A percentile compares a stretch with the other conserved stretches of the same genome.
These are phyloP conservation scores for Microtus californicus DNA, from an alignment of 2,797 vertebrate species.

Conservation along the genomic window DNA sequence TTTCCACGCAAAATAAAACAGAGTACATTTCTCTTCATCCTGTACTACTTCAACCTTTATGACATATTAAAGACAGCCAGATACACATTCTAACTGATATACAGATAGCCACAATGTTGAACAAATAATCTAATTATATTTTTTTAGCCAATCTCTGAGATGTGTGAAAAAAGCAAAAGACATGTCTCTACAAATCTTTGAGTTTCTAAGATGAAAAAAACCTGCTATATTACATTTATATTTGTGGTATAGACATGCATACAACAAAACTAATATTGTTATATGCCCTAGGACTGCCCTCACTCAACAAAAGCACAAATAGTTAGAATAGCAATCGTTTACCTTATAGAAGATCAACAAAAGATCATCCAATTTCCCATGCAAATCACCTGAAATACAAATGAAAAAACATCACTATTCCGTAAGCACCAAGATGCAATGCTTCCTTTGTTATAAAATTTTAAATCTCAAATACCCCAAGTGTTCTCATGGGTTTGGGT, in stretches of 20 bases:
- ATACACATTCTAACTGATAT: slow-evolving; percentile 24
- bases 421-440: slow-evolving; percentile 59
- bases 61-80: slow-evolving; percentile 29
- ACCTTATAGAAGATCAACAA: slow-evolving; percentile 99
- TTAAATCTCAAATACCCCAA: slow-evolving; percentile 56
- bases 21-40: background rate
- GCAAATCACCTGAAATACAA: slow-evolving; percentile 93
- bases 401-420: slow-evolving; percentile 58
- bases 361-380: slow-evolving; percentile 96
- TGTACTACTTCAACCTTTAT: background rate
- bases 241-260: background rate
- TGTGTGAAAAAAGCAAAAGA: slow-evolving; percentile 1
- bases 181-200: slow-evolving; percentile 28
- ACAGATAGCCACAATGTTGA: slow-evolving; percentile 50
- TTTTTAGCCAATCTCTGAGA: slow-evolving; percentile 20
- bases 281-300: slow-evolving; percentile 11
- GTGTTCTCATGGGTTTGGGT: background rate
- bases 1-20: slow-evolving; percentile 59
- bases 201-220: slow-evolving; percentile 51
- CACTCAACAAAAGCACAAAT: slow-evolving; percentile 42
- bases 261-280: slow-evolving; percentile 47
- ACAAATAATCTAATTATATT: slow-evolving; percentile 45
- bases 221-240: slow-evolving; percentile 33
- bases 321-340: slow-evolving; percentile 75
- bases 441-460: slow-evolving; percentile 47